Evolutionary conservation across 2,797 vertebrate species (phyloP).

Genomic region (Halcyon leucocephala): DNA sequence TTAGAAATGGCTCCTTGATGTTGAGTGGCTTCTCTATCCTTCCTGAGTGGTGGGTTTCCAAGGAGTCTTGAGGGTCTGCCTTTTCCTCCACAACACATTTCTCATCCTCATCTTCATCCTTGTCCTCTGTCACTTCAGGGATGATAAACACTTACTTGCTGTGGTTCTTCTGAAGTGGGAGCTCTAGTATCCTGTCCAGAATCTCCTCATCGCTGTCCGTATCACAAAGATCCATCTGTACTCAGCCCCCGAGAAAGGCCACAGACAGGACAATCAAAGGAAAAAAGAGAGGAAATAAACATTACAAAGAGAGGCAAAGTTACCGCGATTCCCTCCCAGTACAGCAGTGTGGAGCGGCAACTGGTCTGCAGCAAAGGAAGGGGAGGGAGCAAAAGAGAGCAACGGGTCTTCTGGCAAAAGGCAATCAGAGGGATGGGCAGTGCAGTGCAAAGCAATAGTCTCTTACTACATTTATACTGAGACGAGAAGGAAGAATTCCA

Average conservation of each 20-base stretch:
- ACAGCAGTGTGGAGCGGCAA: slow-evolving; percentile 44
- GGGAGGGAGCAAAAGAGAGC: neutral
- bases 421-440: slow-evolving; percentile 24
- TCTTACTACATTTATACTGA: neutral
- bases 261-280: slow-evolving; percentile 55
- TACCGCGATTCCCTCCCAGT: slow-evolving; percentile 57
- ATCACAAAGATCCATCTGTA: slow-evolving; percentile 82
- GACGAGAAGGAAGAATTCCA: neutral
- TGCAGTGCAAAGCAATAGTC: slow-evolving; percentile 42
- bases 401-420: slow-evolving; percentile 47
- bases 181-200: slow-evolving; percentile 90
- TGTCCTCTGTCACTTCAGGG: slow-evolving; percentile 92
- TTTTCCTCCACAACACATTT: neutral
- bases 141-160: slow-evolving; percentile 92
- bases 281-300: slow-evolving; percentile 64
- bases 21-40: neutral
- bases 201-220: slow-evolving; percentile 95
- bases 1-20: neutral
- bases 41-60: neutral
- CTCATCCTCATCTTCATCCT: slow-evolving; percentile 80
- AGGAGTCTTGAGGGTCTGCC: neutral
- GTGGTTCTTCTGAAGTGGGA: slow-evolving; percentile 84
- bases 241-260: slow-evolving; percentile 58
- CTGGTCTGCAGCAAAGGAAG: slow-evolving; percentile 35
- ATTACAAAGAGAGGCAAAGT: slow-evolving; percentile 55